phyloP scores from a whole-genome alignment of 2,113 vertebrate species.

The Pygoscelis adeliae region DNA sequence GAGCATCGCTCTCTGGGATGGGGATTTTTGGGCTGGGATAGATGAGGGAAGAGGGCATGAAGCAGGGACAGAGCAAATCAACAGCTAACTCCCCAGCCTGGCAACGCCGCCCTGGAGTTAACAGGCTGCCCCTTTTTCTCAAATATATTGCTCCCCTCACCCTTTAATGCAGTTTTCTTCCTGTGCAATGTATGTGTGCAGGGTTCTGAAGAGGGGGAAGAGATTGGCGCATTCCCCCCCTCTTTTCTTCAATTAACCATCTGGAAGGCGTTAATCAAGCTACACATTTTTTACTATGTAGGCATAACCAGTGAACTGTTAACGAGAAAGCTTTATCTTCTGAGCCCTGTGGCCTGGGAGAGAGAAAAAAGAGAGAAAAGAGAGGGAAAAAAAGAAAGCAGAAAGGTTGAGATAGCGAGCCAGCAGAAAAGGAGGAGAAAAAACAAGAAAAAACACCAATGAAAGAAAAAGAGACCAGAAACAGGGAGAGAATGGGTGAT shows the following conservation, averaged over 20 bases:
- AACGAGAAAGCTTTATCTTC: constrained; percentile 49
- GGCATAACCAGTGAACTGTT: constrained; percentile 59
- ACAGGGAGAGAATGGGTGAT: not conserved
- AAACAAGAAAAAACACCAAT: not conserved
- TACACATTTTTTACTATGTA: constrained; percentile 53
- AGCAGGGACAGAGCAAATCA: not conserved
- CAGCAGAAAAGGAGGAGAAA: not conserved
- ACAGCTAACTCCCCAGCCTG: not conserved
- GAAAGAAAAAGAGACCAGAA: not conserved
- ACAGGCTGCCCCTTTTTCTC: not conserved
- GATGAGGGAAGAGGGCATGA: not conserved
- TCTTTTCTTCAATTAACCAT: constrained; percentile 46
- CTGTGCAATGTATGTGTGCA: not conserved
- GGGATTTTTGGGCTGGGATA: not conserved
- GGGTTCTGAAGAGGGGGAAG: not conserved
- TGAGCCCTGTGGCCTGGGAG: constrained; percentile 13
- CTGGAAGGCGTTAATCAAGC: constrained; percentile 56
- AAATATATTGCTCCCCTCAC: not conserved
- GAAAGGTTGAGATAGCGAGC: constrained; percentile 3
- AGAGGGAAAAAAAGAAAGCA: not conserved
- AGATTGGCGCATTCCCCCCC: constrained; percentile 6
- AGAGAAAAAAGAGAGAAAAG: not conserved
- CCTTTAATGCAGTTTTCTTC: constrained; percentile 20
- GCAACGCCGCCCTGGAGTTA: not conserved
- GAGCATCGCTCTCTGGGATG: fast-evolving